Evolutionary conservation across 2,113 vertebrate species (phyloP).

Genomic region (Laticauda laticaudata): DNA sequence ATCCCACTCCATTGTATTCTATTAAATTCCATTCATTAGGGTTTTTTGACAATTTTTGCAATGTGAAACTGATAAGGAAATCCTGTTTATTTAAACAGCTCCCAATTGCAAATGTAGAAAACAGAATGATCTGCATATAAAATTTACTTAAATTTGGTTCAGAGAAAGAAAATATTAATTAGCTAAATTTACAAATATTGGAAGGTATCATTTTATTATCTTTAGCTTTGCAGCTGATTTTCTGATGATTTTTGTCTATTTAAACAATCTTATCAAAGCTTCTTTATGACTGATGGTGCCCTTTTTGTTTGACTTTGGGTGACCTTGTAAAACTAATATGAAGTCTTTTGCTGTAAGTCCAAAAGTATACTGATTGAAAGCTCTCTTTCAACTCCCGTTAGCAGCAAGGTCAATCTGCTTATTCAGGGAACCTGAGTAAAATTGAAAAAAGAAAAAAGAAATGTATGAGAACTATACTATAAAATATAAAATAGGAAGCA

Average conservation of each 20-base stretch:
- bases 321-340: not conserved
- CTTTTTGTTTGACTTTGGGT: not conserved
- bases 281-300: not conserved
- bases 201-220: not conserved
- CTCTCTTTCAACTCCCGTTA: not conserved
- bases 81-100: constrained; percentile 30
- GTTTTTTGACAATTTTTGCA: constrained; percentile 25
- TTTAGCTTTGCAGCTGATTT: constrained; percentile 26
- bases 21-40: not conserved
- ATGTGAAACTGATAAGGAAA: constrained; percentile 28
- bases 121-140: not conserved
- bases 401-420: not conserved
- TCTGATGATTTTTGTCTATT: constrained; percentile 4
- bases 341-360: not conserved
- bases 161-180: not conserved
- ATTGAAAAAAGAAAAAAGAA: not conserved
- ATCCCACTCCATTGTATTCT: not conserved
- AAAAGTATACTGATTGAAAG: not conserved
- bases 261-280: not conserved
- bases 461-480: not conserved
- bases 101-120: not conserved
- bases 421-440: not conserved
- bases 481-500: not conserved
- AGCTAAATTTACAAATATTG: not conserved
- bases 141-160: constrained; percentile 13